Base-by-base conservation (phyloP, 1,140 invertebrate genomes). In the Zaprionus nigranus region DNA sequence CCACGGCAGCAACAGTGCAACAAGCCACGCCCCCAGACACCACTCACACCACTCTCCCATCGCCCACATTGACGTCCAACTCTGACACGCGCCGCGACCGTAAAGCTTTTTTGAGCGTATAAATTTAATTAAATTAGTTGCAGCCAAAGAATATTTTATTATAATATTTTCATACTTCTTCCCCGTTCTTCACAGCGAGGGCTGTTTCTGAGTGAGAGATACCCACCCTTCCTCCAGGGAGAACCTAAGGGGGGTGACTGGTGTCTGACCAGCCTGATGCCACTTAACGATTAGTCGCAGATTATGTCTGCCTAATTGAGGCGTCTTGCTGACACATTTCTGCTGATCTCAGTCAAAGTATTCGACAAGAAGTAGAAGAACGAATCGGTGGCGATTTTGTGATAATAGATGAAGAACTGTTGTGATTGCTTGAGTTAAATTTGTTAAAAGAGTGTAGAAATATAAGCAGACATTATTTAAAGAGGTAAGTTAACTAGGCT, bases 111-210 rank as follows among this genome's bases (percentile, higher is more conserved):
- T 75, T 75, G 65, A 75, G 75, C 71, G 71, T 64, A 75, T 75
- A 75, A 78, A 78, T 78, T 78, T 78, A 75, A 78, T 75, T 75
- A 75, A 78, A 78, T 78, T 78, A 64, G 64, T 78, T 78, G 67
- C 64, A 68, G 63, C 71, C 61, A 56, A 38, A 54, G 40, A 58
- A 62, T 57, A 65, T 64, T 46, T 73, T 66, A n/a, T n/a, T n/a
- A n/a, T n/a, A 58, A 62, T 57, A 65, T 64, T 46, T 73, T 66
- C 57, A 77, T 73, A 67, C 66, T 66, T 54, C 43, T 36, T 56
- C 24, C 26, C 58, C 38, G n/a, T 20, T 17, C n/a, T 9, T 24
- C 5, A 5, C 24, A 17, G 12, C 28, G 34, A 54, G 66, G 53
- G 40, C 53, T 60, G 40, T 58, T 58, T 24, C 15, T 26, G 15